Base-by-base conservation (phyloP, 2,888 invertebrate species). In the Andrena praecox region DNA sequence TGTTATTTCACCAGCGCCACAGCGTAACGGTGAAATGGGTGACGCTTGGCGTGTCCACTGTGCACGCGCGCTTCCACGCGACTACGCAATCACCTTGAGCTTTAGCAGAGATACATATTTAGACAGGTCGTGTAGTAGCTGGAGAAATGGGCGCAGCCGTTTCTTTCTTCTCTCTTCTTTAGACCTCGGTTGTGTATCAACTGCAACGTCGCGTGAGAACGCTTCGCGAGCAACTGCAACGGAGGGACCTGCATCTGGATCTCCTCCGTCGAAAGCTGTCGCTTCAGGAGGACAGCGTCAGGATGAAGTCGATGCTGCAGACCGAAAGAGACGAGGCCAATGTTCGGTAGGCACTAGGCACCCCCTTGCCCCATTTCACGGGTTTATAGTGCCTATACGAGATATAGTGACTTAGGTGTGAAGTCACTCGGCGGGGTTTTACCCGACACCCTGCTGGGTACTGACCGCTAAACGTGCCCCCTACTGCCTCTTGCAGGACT, bases 171-270 rank as follows among this genome's bases (percentile, higher is more conserved):
- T 42, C 50, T 52, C 12, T 56, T 76, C 93, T 94, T 59, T 94
- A 97, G 97, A 97, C 97, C 31, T 97, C 97, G 7, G 96, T 97
- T n/a, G 97, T 98, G 69, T 98, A 98, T 94, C 98, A 98, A 92
- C 95, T 99, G 54, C 98, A 99, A 94, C 95, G 98, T 80, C 96
- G 98, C 84, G 96, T 98, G 52, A 96, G 98, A 87, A 97, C 97
- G 7, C 94, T 98, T 16, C 95, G 98, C 68, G 99, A 99, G 92
- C 98, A 99, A 93, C 95, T 99, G 42, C 98, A 98, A 92, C 96
- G 98, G 77, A 97, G 98, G 90, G 99, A 99, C 92, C 95, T 99
- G 56, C 99, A 99, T 93, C 94, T 99, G 91, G 99, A 99, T 94
- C 95, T 99, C 79, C 94, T 99, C 66, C 95, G 98, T 60, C 96